phyloP scores from a whole-genome alignment of 2,888 invertebrate genomes.

The Tuta absoluta region DNA sequence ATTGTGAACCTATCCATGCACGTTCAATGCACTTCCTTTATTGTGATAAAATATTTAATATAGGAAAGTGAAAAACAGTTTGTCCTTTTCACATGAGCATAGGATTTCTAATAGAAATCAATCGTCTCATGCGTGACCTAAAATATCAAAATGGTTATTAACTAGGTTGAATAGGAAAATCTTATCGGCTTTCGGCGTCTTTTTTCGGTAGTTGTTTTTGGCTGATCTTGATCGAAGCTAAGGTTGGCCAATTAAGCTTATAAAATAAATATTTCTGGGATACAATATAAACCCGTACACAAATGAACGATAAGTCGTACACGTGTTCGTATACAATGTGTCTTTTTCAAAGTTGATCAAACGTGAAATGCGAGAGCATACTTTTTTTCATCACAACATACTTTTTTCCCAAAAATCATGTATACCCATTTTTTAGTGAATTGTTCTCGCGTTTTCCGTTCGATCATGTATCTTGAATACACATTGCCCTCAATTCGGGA shows the following conservation, averaged over 20 bases:
- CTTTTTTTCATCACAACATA: too few species aligned
- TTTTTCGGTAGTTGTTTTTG: too few species aligned
- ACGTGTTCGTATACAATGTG: background rate
- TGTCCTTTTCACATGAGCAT: background rate
- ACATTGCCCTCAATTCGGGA: too few species aligned
- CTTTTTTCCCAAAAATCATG: background rate
- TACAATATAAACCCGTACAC: constrained; percentile 5
- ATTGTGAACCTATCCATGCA: constrained; percentile 14
- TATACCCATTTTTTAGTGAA: too few species aligned
- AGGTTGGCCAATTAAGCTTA: background rate
- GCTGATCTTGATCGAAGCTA: background rate
- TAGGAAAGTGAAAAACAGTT: background rate
- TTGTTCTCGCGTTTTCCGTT: too few species aligned
- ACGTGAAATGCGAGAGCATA: background rate
- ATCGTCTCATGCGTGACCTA: background rate
- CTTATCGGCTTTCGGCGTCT: too few species aligned
- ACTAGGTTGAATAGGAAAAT: too few species aligned
- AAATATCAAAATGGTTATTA: too few species aligned
- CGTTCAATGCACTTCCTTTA: background rate
- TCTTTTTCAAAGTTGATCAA: background rate
- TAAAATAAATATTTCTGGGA: background rate
- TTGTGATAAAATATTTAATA: background rate
- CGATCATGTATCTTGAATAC: too few species aligned
- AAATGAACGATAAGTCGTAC: constrained; percentile 7
- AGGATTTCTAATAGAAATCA: background rate